A percentile compares a stretch with the other conserved stretches of the same genome.
phyloP scores from a whole-genome alignment of 1,140 invertebrate genomes.

The Drosophila sulfurigaster region DNA sequence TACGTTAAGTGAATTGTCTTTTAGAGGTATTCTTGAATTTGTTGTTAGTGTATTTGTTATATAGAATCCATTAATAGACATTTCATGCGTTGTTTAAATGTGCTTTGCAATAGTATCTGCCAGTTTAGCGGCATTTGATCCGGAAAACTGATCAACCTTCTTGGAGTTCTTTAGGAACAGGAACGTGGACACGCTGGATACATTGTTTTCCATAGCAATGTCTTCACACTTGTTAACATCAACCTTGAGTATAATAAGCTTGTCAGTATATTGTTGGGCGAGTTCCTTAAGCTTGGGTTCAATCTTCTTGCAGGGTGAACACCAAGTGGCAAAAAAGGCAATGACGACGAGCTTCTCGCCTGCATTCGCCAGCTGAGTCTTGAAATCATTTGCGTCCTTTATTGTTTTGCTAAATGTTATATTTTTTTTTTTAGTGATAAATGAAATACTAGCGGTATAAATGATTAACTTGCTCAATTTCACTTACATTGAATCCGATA shows the following conservation, averaged over 20 bases:
- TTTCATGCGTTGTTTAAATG: slow-evolving; percentile 45
- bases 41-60: background rate
- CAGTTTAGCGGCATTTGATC: slow-evolving; percentile 92
- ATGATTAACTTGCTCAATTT: background rate
- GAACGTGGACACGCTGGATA: slow-evolving; percentile 97
- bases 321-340: slow-evolving; percentile 93
- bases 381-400: slow-evolving; percentile 87
- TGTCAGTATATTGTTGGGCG: slow-evolving; percentile 86
- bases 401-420: background rate
- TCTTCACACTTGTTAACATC: slow-evolving; percentile 96
- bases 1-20: slow-evolving; percentile 45
- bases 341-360: slow-evolving; percentile 95
- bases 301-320: slow-evolving; percentile 97
- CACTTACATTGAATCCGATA: background rate
- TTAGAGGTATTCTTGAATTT: slow-evolving; percentile 1
- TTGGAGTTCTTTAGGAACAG: slow-evolving; percentile 93
- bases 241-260: slow-evolving; percentile 88
- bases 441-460: no score
- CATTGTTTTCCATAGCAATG: slow-evolving; percentile 91
- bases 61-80: slow-evolving; percentile 31
- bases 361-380: slow-evolving; percentile 90
- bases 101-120: slow-evolving; percentile 55
- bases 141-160: slow-evolving; percentile 91
- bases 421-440: no score
- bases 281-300: slow-evolving; percentile 91